Conservation (phyloP, 1,140 invertebrate genomes). For the Zaprionus africanus region DNA sequence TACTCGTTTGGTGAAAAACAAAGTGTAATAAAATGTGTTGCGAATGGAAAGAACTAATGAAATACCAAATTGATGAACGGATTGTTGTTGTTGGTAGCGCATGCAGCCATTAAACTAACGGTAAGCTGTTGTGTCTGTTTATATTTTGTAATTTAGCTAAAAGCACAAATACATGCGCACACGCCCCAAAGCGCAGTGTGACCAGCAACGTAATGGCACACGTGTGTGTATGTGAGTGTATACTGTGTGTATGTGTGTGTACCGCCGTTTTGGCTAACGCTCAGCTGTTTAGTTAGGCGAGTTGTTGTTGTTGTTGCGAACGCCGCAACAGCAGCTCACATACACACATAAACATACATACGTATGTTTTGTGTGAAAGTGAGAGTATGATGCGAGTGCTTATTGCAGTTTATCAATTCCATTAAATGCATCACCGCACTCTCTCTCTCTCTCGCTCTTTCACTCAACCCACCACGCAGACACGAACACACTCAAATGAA, state of each 20-base stretch:
- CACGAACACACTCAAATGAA: neutral
- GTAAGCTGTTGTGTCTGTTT: constrained; percentile 48
- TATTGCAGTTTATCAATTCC: constrained; percentile 43
- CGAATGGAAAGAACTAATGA: neutral
- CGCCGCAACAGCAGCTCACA: constrained; percentile 26
- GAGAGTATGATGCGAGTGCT: constrained; percentile 44
- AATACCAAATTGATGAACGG: neutral
- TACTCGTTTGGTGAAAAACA: neutral
- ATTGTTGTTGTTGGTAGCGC: constrained; percentile 4
- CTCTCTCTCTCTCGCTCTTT: neutral
- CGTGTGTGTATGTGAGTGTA: neutral
- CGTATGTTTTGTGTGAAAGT: constrained; percentile 37
- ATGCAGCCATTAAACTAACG: constrained; percentile 36
- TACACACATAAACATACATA: neutral
- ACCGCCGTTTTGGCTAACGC: constrained; percentile 45
- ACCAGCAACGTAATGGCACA: constrained; percentile 3
- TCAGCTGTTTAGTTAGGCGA: constrained; percentile 50
- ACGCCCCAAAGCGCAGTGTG: constrained; percentile 38
- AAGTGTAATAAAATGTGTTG: neutral
- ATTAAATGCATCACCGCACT: constrained; percentile 32
- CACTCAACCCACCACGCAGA: neutral
- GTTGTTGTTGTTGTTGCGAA: constrained; percentile 31
- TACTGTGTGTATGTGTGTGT: constrained; percentile 31
- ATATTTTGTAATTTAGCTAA: constrained; percentile 55
- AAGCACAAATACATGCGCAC: constrained; percentile 45